A percentile compares a stretch with the other conserved stretches of the same genome.
phyloP scores from a whole-genome alignment of 2,888 invertebrate genomes.

The Cosmia pyralina region DNA sequence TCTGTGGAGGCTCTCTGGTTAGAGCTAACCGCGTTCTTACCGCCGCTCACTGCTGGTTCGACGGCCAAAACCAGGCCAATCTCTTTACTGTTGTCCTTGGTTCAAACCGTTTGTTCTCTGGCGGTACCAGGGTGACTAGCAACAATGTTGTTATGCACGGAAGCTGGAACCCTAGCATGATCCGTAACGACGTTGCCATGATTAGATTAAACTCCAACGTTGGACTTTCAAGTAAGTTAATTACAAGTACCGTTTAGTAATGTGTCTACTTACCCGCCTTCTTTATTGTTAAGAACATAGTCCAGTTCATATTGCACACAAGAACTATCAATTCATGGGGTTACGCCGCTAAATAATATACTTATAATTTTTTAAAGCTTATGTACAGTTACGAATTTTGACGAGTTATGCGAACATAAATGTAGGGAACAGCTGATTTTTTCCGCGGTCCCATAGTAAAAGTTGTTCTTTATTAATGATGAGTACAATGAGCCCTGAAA shows the following conservation, averaged over 20 bases:
- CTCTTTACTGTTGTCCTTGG: constrained; percentile 75
- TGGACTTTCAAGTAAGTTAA: constrained; percentile 15
- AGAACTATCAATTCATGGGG: not conserved
- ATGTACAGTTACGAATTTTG: no score
- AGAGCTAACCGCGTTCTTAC: constrained; percentile 70
- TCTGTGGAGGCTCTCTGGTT: constrained; percentile 77
- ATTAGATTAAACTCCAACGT: constrained; percentile 58
- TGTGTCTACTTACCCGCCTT: not conserved
- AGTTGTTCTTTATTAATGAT: no score
- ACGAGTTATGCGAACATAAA: no score
- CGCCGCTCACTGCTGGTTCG: constrained; percentile 81
- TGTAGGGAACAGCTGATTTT: no score
- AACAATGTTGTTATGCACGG: constrained; percentile 69
- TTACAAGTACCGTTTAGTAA: not conserved
- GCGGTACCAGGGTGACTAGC: constrained; percentile 71
- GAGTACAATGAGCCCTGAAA: no score
- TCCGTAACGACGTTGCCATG: constrained; percentile 75
- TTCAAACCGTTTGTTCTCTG: constrained; percentile 70
- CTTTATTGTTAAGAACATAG: not conserved
- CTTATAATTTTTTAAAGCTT: not conserved
- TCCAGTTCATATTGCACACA: not conserved
- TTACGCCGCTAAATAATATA: not conserved
- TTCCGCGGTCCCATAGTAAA: no score
- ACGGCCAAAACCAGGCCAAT: constrained; percentile 74
- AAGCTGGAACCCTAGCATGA: constrained; percentile 70